A percentile compares a stretch with the other conserved stretches of the same genome.
These are phyloP conservation scores for Molossus alvarezi DNA, from an alignment of 2,797 vertebrate species.

Conservation along the genomic window DNA sequence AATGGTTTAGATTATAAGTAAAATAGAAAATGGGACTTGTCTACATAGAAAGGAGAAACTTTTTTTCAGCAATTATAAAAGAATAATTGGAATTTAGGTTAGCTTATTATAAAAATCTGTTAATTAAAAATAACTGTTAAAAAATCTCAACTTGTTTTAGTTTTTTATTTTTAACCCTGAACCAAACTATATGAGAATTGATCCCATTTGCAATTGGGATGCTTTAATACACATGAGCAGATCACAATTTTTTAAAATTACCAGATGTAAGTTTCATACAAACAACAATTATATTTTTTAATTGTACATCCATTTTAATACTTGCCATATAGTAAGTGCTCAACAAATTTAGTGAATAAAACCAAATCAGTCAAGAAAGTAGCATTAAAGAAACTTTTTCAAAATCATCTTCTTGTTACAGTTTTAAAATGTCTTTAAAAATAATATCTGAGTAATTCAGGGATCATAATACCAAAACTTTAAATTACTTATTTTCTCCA, in stretches of 20 bases:
- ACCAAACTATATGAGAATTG: background rate
- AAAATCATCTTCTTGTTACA: conserved; percentile 44
- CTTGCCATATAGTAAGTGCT: background rate
- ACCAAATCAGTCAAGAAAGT: conserved; percentile 33
- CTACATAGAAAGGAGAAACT: background rate
- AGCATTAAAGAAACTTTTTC: conserved; percentile 29
- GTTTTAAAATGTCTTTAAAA: conserved; percentile 56
- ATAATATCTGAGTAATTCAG: conserved; percentile 47
- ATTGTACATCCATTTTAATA: conserved; percentile 1
- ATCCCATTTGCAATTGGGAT: conserved; percentile 5
- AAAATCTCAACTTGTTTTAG: background rate
- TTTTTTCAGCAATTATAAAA: conserved; percentile 33
- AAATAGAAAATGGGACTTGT: conserved; percentile 10
- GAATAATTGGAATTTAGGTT: conserved; percentile 54
- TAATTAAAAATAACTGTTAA: conserved; percentile 61
- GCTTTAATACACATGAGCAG: conserved; percentile 11
- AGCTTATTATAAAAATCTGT: conserved; percentile 51
- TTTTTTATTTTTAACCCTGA: conserved; percentile 42
- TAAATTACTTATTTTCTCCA: conserved; percentile 31
- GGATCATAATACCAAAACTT: conserved; percentile 16
- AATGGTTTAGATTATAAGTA: conserved; percentile 3
- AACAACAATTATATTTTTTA: conserved; percentile 32
- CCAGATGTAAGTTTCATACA: conserved; percentile 24
- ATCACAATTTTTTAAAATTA: background rate
- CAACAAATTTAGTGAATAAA: conserved; percentile 64